Conservation (phyloP, 2,113 vertebrate genomes). For the Ochotona princeps region DNA sequence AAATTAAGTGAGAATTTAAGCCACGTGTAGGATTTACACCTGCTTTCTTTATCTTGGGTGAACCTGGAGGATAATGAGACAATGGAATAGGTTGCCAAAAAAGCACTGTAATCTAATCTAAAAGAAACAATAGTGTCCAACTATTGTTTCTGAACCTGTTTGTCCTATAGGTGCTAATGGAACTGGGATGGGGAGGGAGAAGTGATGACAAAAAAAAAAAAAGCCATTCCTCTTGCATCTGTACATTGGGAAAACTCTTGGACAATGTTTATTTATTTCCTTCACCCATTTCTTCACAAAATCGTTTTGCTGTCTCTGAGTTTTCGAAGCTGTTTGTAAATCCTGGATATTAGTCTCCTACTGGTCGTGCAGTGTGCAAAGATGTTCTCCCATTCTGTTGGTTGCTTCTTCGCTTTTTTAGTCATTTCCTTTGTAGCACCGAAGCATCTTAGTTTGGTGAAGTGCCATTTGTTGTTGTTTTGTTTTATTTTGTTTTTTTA, state of each 20-base stretch:
- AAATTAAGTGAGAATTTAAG: conserved; percentile 84
- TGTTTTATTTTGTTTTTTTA: too few relatives aligned
- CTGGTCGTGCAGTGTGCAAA: too few relatives aligned
- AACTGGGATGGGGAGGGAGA: not conserved
- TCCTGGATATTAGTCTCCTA: too few relatives aligned
- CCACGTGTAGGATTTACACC: conserved; percentile 80
- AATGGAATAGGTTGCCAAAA: conserved; percentile 64
- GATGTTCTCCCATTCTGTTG: too few relatives aligned
- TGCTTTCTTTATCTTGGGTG: conserved; percentile 75
- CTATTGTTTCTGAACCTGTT: conserved; percentile 50
- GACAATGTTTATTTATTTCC: too few relatives aligned
- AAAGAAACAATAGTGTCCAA: conserved; percentile 67
- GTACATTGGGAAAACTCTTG: not conserved
- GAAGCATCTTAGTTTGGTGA: too few relatives aligned
- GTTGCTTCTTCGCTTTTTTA: too few relatives aligned
- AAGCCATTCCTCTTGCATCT: not conserved
- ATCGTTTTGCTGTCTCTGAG: too few relatives aligned
- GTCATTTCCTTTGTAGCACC: too few relatives aligned
- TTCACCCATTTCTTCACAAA: too few relatives aligned
- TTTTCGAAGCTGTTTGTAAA: too few relatives aligned
- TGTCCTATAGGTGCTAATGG: not conserved
- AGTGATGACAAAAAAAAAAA: not conserved
- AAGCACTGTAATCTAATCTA: conserved; percentile 61
- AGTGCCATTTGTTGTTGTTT: too few relatives aligned
- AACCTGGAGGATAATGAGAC: conserved; percentile 63